Base-by-base conservation (phyloP, 2,888 invertebrate genomes). In the Mythimna albipuncta region DNA sequence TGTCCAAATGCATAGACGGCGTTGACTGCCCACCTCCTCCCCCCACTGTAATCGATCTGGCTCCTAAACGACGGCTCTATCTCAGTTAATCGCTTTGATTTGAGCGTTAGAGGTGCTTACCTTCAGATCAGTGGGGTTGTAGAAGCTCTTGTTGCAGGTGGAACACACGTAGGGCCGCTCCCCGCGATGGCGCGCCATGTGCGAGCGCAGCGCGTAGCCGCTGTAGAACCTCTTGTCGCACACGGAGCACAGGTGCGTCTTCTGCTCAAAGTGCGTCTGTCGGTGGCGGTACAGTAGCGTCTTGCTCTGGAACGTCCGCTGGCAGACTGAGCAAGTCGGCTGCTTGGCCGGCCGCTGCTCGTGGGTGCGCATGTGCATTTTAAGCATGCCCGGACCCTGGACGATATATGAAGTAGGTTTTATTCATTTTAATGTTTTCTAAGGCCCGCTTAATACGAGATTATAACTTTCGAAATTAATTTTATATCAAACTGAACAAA, bases 301-400 rank as follows among this genome's bases (percentile, higher is more conserved):
- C 88, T 97, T 97, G 61, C 96, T 97, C 69, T 96, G 94, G 89
- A 97, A 97, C 4, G 96, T 96, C 7, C 97, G 96, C 79, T 97
- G 96, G 89, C 97, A 97, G 44, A 97, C 97, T 11, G 97, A 97
- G 88, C 97, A 97, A 0, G 97, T 96, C 1, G 97, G 97, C 79
- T 96, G 96, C 84, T 96, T 97, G 1, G 96, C 96, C 0, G 97
- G 97, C 0, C 97, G 95, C 83, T 96, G 93, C 84, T 97, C 97
- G 90, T 97, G 97, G 0, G 97, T 97, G 13, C 97, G 96, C 97
- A 97, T 97, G 87, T 97, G 97, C 97, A 97, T 97, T 84, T 97
- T 97, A 50, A 97, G 89, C 97, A 97, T 97, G 21, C 97, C 97
- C 0, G 97, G 97, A 10, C 97, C 97, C 95, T 96, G 88, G 1